Conservation (phyloP, 2,888 invertebrate species). For the Cheilosia vernalis region DNA sequence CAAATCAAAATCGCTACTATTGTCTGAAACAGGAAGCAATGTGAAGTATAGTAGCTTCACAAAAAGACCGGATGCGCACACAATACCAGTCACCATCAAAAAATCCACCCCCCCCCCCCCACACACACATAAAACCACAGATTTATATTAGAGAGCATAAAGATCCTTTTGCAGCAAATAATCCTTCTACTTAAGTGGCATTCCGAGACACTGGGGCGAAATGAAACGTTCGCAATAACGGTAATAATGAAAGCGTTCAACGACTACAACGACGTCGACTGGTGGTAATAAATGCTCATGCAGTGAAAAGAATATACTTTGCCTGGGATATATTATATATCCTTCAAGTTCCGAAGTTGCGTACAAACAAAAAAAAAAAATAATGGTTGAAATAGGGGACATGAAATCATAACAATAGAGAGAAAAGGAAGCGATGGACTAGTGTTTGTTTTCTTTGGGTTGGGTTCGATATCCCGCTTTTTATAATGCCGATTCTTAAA, state of each 20-base stretch:
- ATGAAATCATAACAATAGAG: conserved; percentile 30
- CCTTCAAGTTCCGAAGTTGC: conserved; percentile 26
- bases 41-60: background rate
- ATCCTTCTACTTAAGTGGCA: conserved; percentile 73
- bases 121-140: conserved; percentile 65
- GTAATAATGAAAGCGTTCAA: conserved; percentile 55
- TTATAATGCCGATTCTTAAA: too few species aligned
- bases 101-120: conserved; percentile 27
- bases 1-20: conserved; percentile 54
- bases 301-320: conserved; percentile 36
- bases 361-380: conserved; percentile 8
- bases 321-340: conserved; percentile 39
- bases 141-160: conserved; percentile 66
- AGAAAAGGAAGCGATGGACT: background rate
- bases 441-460: background rate
- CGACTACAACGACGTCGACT: conserved; percentile 11
- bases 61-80: background rate
- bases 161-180: conserved; percentile 61
- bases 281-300: conserved; percentile 51
- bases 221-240: conserved; percentile 60
- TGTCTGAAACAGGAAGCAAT: conserved; percentile 15
- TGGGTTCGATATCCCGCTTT: too few species aligned
- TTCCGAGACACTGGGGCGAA: conserved; percentile 55
- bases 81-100: conserved; percentile 38
- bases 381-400: background rate